Evolutionary conservation across 2,797 vertebrate genomes (phyloP).

Genomic region (Poeciliopsis turneri): DNA sequence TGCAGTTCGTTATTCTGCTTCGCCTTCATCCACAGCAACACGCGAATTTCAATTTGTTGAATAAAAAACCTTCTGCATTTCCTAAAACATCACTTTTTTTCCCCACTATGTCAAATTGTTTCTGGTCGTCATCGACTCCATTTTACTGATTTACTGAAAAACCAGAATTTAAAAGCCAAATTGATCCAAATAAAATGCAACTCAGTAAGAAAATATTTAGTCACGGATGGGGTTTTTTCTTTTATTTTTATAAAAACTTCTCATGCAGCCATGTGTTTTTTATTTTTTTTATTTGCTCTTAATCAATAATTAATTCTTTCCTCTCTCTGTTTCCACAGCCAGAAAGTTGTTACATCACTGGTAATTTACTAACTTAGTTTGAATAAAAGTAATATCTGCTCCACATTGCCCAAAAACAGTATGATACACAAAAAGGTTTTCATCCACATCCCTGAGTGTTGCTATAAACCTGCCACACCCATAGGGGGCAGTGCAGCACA

Average conservation of each 20-base stretch:
- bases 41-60: neutral
- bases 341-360: neutral
- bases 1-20: neutral
- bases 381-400: no score
- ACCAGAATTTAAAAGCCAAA: neutral
- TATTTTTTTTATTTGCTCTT: neutral
- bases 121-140: neutral
- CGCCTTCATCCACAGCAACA: neutral
- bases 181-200: neutral
- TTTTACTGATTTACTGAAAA: neutral
- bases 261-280: neutral
- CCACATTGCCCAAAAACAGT: no score
- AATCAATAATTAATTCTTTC: neutral
- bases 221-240: neutral
- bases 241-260: neutral
- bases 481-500: no score
- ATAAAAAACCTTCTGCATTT: neutral
- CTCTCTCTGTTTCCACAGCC: neutral
- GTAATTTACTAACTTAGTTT: no score
- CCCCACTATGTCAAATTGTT: neutral
- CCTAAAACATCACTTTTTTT: neutral
- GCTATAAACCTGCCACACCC: no score
- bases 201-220: no score
- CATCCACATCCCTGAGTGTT: no score
- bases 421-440: no score